These are phyloP conservation scores for Diplosoma virens DNA, from an alignment of 23 tunicate genomes.

Conservation along the genomic window DNA sequence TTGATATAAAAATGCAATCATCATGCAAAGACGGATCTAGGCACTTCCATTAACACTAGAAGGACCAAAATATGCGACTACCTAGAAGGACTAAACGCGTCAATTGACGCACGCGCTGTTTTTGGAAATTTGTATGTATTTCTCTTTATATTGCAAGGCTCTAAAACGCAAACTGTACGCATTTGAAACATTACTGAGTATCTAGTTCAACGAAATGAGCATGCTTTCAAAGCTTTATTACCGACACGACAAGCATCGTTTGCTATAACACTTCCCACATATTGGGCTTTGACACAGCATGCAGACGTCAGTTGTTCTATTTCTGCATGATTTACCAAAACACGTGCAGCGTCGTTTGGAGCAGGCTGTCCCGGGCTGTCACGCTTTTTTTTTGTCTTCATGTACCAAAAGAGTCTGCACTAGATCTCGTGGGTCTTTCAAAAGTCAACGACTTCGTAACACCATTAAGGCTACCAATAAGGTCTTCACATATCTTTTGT, in stretches of 20 bases:
- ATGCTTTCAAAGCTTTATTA: neutral
- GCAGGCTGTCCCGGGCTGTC: neutral
- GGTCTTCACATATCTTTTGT: too few species aligned
- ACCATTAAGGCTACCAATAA: too few species aligned
- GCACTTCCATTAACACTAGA: too few species aligned
- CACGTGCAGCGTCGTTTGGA: neutral
- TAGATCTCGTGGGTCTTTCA: too few species aligned
- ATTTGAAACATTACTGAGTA: neutral
- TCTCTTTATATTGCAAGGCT: too few species aligned
- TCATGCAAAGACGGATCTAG: conserved; percentile 15
- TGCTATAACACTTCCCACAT: neutral
- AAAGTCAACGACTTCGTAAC: too few species aligned
- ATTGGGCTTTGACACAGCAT: neutral
- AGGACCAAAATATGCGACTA: too few species aligned
- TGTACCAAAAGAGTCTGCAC: neutral
- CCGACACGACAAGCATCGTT: neutral
- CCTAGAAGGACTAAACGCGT: too few species aligned
- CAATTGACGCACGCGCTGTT: too few species aligned
- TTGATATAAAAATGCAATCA: neutral
- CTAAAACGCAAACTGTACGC: neutral
- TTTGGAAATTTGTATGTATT: too few species aligned
- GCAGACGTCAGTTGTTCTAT: neutral
- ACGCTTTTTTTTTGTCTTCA: neutral
- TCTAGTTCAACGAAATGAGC: neutral
- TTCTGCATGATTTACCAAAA: neutral